Base-by-base conservation (phyloP, 2,113 vertebrate species). In the Trachemys scripta region DNA sequence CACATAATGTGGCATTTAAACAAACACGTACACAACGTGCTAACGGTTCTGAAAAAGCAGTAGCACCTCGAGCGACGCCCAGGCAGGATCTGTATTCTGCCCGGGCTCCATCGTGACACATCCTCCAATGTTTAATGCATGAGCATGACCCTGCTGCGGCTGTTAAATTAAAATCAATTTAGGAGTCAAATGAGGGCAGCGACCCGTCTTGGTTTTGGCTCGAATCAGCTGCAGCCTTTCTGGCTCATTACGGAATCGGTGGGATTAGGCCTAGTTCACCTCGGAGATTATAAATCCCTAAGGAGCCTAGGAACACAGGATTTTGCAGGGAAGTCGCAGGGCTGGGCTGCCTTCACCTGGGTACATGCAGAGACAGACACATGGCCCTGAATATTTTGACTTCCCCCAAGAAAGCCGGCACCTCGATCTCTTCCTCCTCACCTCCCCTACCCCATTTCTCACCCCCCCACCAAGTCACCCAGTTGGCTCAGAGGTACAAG, bases 131-230 rank as follows among this genome's bases (percentile, higher is more conserved):
- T 80, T 93, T 84, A 89, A 93, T 84, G 85, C 86, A 87, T 51
- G 83, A 91, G 1, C 0, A 35, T 47, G 54, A 38, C 10, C 0
- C 91, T 1, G 91, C 91, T 8, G 88, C 3, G 16, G 16, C 80
- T 45, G 87, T 11, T 20, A 12, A 65, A 69, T 13, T 13, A 6
- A 50, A 54, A 92, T 78, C 25, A 2, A 49, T 87, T 6, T 59
- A 1, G 90, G 84, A 95, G 95, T 82, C 90, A 84, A 19, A 57
- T 0, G 16, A 92, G 95, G 90, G 92, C 92, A 84, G 16, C 59
- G 1, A 49, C 0, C 29, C 69, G 42, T 22, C 79, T 14, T 0
- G 2, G 69, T 45, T 57, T 91, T 11, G 35, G 20, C 29, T 10
- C 4, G 25, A 83, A 22, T 27, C 65, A 29, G 85, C 78, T 6